Evolutionary conservation across 1,140 invertebrate species (phyloP), one percentile per base, ranked within the genome.

Genomic region (Cepaea nemoralis): DNA sequence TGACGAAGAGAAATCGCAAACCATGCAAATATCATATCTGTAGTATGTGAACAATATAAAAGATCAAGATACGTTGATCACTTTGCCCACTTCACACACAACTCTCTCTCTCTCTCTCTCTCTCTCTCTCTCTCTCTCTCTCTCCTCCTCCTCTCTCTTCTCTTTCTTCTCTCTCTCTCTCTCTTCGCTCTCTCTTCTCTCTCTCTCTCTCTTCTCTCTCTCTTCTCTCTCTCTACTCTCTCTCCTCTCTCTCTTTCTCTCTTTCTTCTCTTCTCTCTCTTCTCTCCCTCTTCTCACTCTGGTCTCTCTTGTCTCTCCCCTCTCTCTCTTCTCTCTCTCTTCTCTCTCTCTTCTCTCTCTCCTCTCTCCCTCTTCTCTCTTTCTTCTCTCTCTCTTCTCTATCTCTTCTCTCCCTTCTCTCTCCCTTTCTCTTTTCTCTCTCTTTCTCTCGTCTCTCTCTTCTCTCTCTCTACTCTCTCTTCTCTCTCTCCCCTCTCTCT

Each of bases 231-330:
- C n/a, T n/a, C n/a, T n/a, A n/a, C n/a, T n/a, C n/a, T n/a, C n/a
- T n/a, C 89, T 97, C 98, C 97, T 97, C 98, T 0, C 97, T 97
- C 16, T 97, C 98, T 84, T 98, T 88, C 77, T 96, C 94, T 87
- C 96, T 97, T 92, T 98, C 98, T 92, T 97, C 97, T 0, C 95
- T 95, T 91, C 98, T 98, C 39, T 98, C 92, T 0, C 96, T 96
- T 35, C 94, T 96, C 67, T 70, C 67, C 31, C 67, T 35, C n/a
- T n/a, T n/a, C n/a, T n/a, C n/a, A n/a, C n/a, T n/a, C n/a, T n/a
- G n/a, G n/a, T n/a, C n/a, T n/a, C n/a, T n/a, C n/a, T n/a, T n/a
- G n/a, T n/a, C n/a, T n/a, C n/a, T n/a, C n/a, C n/a, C n/a, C 67
- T 70, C 67, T 70, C 67, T 70, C 67, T 70, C 67, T 70, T 31